phyloP scores from a whole-genome alignment of 2,797 vertebrate species.

The Typhlichthys eigenmanni region DNA sequence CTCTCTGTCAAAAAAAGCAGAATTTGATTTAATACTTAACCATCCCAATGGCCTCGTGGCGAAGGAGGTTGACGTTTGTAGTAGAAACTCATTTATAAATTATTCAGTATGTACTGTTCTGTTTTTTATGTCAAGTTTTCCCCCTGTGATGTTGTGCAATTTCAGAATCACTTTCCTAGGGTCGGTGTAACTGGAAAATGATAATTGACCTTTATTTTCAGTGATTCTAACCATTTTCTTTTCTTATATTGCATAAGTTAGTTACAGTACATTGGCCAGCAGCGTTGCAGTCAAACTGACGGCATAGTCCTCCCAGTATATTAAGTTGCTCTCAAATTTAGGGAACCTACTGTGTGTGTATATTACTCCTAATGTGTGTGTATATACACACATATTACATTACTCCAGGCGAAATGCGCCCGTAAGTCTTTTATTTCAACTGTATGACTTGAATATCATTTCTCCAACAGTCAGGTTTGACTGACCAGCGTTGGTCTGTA shows the following conservation, averaged over 20 bases:
- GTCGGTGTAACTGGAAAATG: slow-evolving; percentile 30
- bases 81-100: slow-evolving; percentile 29
- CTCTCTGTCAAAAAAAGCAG: no score
- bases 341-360: no score
- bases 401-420: no score
- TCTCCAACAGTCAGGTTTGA: slow-evolving; percentile 13
- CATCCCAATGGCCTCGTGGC: no score
- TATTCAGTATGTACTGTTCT: neutral
- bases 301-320: neutral
- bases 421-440: neutral
- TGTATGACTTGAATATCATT: no score
- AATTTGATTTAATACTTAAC: no score
- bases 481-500: slow-evolving; percentile 19
- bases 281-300: slow-evolving; percentile 14
- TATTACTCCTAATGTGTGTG: no score
- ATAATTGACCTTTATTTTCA: slow-evolving; percentile 23
- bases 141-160: slow-evolving; percentile 13
- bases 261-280: slow-evolving; percentile 1
- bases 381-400: no score
- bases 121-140: neutral
- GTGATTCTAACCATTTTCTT: slow-evolving; percentile 21
- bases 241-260: slow-evolving; percentile 3
- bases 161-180: slow-evolving; percentile 20
- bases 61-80: slow-evolving; percentile 45
- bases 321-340: no score